These are phyloP conservation scores for Psammodynastes pulverulentus DNA, from an alignment of 2,113 vertebrate species.

Conservation along the genomic window DNA sequence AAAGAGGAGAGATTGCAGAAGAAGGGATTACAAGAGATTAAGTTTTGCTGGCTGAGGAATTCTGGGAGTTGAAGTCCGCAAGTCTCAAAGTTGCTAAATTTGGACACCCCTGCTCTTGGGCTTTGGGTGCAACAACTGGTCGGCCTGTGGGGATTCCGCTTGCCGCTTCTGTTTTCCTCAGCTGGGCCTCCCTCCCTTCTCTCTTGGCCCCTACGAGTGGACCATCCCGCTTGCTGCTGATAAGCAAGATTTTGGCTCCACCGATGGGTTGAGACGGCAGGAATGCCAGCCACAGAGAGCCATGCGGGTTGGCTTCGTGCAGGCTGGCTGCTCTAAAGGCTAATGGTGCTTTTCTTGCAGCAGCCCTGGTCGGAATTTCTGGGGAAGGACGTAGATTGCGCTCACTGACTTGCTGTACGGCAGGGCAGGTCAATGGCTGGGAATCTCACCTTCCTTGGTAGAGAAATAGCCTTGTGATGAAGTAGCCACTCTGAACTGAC, in stretches of 20 bases:
- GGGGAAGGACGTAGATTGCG: not conserved
- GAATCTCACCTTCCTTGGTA: not conserved
- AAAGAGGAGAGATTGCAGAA: no score
- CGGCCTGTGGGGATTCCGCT: not conserved
- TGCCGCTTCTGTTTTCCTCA: not conserved
- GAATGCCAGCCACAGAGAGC: not conserved
- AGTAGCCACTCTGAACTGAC: not conserved
- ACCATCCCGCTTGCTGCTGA: not conserved
- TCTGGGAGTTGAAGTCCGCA: no score
- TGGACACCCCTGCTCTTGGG: not conserved
- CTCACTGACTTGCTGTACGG: not conserved
- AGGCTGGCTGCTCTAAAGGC: not conserved
- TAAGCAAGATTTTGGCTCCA: not conserved
- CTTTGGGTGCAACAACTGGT: not conserved
- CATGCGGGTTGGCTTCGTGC: not conserved
- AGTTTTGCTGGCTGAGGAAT: no score
- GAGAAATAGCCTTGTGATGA: not conserved
- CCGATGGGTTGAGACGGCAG: not conserved
- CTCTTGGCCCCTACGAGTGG: not conserved
- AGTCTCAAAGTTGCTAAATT: no score
- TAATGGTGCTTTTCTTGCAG: not conserved
- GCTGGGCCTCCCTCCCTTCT: not conserved
- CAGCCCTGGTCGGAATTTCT: not conserved
- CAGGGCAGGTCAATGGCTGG: not conserved
- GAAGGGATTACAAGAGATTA: no score